Percentiles rank a stretch among this genome's conserved stretches.
Evolutionary conservation across 2,113 vertebrate genomes (phyloP).

Genomic region (Scytalopus superciliaris): DNA sequence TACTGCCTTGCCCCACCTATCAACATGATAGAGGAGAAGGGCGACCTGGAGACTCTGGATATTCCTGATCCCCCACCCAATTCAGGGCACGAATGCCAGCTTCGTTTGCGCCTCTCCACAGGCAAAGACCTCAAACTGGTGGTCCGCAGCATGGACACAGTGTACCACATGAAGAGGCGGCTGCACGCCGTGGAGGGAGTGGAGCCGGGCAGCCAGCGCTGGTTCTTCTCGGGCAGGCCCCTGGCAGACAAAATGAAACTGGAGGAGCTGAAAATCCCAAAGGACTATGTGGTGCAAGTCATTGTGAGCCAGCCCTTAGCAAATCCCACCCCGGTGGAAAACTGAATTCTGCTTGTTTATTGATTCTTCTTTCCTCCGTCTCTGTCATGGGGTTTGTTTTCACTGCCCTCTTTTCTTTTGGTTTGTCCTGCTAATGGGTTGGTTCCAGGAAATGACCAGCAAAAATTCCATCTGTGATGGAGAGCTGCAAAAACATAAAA

Average conservation of each 20-base stretch:
- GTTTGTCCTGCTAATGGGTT: constrained; percentile 66
- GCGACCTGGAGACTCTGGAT: constrained; percentile 85
- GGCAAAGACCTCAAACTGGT: constrained; percentile 90
- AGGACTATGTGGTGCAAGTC: constrained; percentile 98
- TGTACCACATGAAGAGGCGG: constrained; percentile 94
- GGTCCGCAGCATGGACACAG: constrained; percentile 91
- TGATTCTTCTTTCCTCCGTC: constrained; percentile 14
- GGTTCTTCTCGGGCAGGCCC: constrained; percentile 97
- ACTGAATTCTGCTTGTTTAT: constrained; percentile 69
- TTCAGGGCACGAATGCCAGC: constrained; percentile 90
- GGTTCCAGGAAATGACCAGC: constrained; percentile 73
- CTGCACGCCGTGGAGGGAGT: constrained; percentile 88
- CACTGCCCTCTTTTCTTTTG: constrained; percentile 36
- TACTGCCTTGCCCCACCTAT: constrained; percentile 95
- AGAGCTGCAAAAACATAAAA: constrained; percentile 66
- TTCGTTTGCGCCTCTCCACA: constrained; percentile 93
- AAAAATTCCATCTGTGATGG: constrained; percentile 84
- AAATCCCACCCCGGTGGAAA: constrained; percentile 86
- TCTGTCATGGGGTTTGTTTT: constrained; percentile 67
- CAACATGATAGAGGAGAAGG: constrained; percentile 98
- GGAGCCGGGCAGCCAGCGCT: constrained; percentile 86
- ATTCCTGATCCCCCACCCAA: constrained; percentile 80
- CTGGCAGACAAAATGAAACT: constrained; percentile 95
- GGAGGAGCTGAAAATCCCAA: constrained; percentile 97
- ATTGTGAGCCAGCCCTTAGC: constrained; percentile 92